Evolutionary conservation across 2,113 vertebrate genomes (phyloP).

Genomic region (Heloderma charlesbogerti): DNA sequence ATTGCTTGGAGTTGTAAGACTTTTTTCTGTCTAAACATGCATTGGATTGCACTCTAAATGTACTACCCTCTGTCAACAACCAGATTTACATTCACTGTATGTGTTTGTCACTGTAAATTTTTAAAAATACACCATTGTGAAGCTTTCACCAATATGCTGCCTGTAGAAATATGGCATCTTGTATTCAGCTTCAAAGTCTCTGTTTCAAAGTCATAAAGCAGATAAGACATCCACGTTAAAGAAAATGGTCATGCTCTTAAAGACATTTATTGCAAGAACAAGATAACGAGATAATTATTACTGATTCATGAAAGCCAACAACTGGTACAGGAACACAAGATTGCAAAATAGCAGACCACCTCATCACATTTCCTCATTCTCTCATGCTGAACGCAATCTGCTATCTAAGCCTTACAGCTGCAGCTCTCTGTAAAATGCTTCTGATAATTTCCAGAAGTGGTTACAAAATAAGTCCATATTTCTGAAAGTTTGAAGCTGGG

Average conservation of each 20-base stretch:
- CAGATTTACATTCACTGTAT: not conserved
- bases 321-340: not conserved
- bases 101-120: not conserved
- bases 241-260: not conserved
- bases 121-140: not conserved
- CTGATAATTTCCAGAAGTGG: fast-evolving
- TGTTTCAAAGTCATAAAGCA: not conserved
- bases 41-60: no score
- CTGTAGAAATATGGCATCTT: not conserved
- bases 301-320: conserved; percentile 19
- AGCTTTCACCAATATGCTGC: not conserved
- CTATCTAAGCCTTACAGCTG: fast-evolving
- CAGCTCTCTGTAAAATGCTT: not conserved
- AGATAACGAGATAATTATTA: not conserved
- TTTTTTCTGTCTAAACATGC: no score
- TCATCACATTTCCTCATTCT: not conserved
- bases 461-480: not conserved
- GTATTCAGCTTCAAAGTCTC: not conserved
- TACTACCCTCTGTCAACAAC: no score
- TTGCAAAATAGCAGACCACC: not conserved
- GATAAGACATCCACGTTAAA: not conserved
- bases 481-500: not conserved
- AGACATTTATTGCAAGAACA: not conserved
- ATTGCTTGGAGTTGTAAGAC: no score
- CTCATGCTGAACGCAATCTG: not conserved